Conservation (phyloP, 2,113 vertebrate species). For the Crotalus horridus region DNA sequence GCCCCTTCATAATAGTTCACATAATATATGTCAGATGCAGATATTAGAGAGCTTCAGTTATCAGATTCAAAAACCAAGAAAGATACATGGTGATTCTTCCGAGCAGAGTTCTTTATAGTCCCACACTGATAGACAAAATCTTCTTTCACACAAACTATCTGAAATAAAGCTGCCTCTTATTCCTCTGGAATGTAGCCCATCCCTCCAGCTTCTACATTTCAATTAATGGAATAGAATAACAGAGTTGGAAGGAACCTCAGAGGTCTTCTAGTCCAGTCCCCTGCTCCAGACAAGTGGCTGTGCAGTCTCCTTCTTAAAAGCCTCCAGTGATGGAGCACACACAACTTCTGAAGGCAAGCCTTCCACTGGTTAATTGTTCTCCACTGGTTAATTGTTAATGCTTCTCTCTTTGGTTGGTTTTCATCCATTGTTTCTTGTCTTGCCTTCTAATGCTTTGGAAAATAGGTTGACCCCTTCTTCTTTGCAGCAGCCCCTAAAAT, state of each 20-base stretch:
- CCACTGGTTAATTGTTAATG: background rate
- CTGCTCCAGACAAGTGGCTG: background rate
- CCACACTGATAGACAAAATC: background rate
- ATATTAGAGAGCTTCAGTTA: background rate
- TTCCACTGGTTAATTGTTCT: background rate
- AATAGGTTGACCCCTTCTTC: background rate
- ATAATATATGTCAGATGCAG: background rate
- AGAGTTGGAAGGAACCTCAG: background rate
- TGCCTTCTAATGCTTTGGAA: background rate
- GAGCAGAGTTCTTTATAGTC: background rate
- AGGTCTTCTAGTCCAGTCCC: background rate
- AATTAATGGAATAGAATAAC: background rate
- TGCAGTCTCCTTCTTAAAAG: background rate
- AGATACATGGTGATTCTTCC: background rate
- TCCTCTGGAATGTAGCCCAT: background rate
- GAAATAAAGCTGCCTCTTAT: background rate
- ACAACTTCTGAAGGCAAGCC: background rate
- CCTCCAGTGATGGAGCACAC: background rate
- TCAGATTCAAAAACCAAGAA: background rate
- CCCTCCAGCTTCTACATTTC: background rate
- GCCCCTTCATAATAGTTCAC: background rate
- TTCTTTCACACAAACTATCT: background rate
- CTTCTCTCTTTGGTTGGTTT: background rate
- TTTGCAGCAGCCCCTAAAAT: background rate
- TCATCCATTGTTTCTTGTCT: background rate